Conservation (phyloP, 2,113 vertebrate genomes). For the Hiodon tergisus region DNA sequence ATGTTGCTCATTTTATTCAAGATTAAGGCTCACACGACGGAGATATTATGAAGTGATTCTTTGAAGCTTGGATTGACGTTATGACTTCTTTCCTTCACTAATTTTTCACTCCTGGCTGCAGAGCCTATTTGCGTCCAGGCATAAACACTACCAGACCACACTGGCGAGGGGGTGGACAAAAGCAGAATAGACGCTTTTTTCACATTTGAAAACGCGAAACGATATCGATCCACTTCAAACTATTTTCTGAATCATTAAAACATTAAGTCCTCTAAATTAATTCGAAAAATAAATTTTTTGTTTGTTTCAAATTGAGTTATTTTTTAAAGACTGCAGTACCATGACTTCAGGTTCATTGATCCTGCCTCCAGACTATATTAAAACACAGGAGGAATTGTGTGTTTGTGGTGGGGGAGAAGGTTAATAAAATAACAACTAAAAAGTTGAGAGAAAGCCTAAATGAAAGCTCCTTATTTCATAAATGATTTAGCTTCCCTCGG, state of each 20-base stretch:
- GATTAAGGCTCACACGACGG: not conserved
- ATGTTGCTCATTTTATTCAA: conserved; percentile 15
- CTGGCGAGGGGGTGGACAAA: conserved; percentile 28
- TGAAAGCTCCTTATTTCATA: conserved; percentile 53
- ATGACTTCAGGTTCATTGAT: conserved; percentile 59
- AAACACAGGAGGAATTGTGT: conserved; percentile 38
- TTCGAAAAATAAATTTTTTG: conserved; percentile 14
- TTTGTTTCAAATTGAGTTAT: conserved; percentile 52
- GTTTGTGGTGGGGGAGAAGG: conserved; percentile 41
- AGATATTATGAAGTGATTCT: conserved; percentile 2
- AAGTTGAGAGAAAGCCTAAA: conserved; percentile 51
- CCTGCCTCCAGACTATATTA: conserved; percentile 56
- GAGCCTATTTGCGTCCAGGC: conserved; percentile 39
- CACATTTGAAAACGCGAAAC: conserved; percentile 50
- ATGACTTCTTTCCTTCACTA: conserved; percentile 47
- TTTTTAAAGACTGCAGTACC: conserved; percentile 63
- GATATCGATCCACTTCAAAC: conserved; percentile 62
- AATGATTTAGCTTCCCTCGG: conserved; percentile 51
- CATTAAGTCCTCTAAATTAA: conserved; percentile 38
- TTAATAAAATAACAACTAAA: conserved; percentile 52
- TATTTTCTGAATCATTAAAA: conserved; percentile 59
- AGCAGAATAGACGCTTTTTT: conserved; percentile 46
- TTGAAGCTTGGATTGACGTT: conserved; percentile 21
- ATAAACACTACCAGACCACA: conserved; percentile 28
- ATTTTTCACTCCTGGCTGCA: conserved; percentile 34